These are phyloP conservation scores for Sterna hirundo DNA, from an alignment of 2,113 vertebrate species.

Conservation along the genomic window DNA sequence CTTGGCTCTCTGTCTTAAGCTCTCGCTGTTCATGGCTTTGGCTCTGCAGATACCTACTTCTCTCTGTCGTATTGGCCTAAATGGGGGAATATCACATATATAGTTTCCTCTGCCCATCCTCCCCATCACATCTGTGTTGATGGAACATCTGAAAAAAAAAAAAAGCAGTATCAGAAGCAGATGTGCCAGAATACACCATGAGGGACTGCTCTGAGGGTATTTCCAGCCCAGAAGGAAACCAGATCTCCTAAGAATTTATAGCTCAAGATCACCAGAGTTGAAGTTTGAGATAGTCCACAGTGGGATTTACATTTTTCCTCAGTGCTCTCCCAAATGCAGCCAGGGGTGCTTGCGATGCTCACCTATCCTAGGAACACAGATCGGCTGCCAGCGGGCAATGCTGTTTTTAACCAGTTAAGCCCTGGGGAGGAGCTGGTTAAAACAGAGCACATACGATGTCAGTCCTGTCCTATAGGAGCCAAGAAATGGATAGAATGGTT, in stretches of 20 bases:
- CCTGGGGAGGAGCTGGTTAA: background rate
- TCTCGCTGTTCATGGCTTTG: background rate
- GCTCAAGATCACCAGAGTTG: background rate
- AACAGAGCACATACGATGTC: background rate
- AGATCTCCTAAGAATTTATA: background rate
- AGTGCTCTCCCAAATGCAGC: background rate
- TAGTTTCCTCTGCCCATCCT: background rate
- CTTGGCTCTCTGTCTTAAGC: background rate
- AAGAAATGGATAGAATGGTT: background rate
- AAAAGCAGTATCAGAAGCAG: background rate
- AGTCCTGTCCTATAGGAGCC: background rate
- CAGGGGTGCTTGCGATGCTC: background rate
- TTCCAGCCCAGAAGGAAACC: background rate
- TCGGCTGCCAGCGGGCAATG: background rate
- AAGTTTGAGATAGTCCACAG: background rate
- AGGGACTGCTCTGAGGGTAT: background rate
- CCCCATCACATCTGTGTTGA: background rate
- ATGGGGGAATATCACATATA: background rate
- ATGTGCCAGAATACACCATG: fast-evolving
- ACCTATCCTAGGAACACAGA: background rate
- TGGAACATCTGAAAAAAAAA: background rate
- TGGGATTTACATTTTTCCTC: background rate
- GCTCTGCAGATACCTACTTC: background rate
- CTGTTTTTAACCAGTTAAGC: background rate
- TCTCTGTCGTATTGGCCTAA: background rate